Percentiles rank a stretch among this genome's conserved stretches.
Evolutionary conservation across 2,888 invertebrate genomes (phyloP).

Genomic region (Calliphora vomitoria): DNA sequence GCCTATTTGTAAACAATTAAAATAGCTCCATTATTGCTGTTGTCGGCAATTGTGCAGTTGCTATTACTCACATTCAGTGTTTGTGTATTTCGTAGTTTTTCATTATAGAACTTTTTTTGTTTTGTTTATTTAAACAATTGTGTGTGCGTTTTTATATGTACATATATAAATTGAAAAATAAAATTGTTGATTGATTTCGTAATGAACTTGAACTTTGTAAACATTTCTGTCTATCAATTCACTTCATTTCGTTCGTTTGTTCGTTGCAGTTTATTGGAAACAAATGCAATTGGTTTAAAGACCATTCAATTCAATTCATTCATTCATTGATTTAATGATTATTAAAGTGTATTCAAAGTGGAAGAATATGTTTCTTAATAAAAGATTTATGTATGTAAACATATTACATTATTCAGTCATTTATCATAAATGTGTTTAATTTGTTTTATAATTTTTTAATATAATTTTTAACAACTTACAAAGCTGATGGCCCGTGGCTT

Average conservation of each 20-base stretch:
- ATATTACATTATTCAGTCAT: neutral
- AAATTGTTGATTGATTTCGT: constrained; percentile 68
- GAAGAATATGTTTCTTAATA: neutral
- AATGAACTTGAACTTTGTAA: constrained; percentile 69
- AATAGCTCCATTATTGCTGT: constrained; percentile 57
- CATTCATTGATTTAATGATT: constrained; percentile 29
- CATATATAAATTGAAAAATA: neutral
- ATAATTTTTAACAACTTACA: neutral
- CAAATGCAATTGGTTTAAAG: constrained; percentile 1
- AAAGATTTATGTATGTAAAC: neutral
- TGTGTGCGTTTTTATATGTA: neutral
- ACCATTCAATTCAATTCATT: too few species aligned
- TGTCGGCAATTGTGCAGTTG: constrained; percentile 30
- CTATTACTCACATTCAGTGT: neutral
- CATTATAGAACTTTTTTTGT: constrained; percentile 41
- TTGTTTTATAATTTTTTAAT: neutral
- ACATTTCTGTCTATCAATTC: constrained; percentile 35
- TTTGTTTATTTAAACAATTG: constrained; percentile 47
- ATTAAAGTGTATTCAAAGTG: constrained; percentile 6
- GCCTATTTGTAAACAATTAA: constrained; percentile 74
- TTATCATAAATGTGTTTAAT: constrained; percentile 12
- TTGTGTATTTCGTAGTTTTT: neutral
- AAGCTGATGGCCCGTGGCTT: constrained; percentile 48
- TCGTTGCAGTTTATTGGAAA: constrained; percentile 13
- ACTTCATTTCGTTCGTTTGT: too few species aligned